phyloP scores from a whole-genome alignment of 2,797 vertebrate species.

The Oceanodroma leucorhoa region DNA sequence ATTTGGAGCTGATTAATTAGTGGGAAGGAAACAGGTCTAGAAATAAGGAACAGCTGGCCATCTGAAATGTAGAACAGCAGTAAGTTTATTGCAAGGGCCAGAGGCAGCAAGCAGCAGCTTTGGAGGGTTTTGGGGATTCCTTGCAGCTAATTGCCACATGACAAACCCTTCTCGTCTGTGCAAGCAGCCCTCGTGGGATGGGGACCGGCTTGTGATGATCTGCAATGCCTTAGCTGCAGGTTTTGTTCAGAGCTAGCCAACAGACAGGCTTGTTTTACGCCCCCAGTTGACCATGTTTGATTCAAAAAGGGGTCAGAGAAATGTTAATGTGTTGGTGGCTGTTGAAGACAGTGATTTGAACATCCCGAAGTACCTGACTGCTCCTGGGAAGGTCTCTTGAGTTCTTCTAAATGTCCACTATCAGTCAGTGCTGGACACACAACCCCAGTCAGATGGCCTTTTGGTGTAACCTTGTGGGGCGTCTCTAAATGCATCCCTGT shows the following conservation, averaged over 20 bases:
- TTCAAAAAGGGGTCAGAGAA: not conserved
- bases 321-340: not conserved
- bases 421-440: not conserved
- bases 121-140: not conserved
- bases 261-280: not conserved
- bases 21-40: conserved; percentile 25
- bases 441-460: not conserved
- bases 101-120: not conserved
- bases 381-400: not conserved
- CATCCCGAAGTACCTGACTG: not conserved
- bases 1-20: conserved; percentile 62
- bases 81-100: conserved; percentile 24
- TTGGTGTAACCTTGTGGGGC: not conserved
- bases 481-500: not conserved
- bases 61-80: not conserved
- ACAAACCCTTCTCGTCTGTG: not conserved
- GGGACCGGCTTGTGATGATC: not conserved
- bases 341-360: not conserved
- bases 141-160: not conserved
- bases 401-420: not conserved
- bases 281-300: not conserved
- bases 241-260: not conserved
- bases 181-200: rapidly evolving
- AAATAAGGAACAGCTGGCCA: conserved; percentile 48
- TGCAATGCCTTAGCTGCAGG: not conserved